Evolutionary conservation across 2,113 vertebrate genomes (phyloP), one percentile per base, ranked within the genome.

Genomic region (Sylvietta virens): DNA sequence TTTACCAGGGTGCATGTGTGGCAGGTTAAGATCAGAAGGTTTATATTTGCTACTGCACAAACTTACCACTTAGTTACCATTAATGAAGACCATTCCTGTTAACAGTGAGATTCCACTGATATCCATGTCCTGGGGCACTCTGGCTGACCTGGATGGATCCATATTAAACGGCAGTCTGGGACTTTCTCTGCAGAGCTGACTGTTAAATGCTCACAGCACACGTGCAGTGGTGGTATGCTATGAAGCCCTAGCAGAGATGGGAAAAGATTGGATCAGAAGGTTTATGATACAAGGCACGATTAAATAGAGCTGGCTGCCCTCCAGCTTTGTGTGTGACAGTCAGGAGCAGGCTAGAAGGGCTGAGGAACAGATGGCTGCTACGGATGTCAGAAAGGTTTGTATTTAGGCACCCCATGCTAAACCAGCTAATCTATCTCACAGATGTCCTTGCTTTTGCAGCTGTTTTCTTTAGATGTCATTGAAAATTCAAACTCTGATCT

Each of bases 371-470:
- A 97, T 95, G 96, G 94, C 56, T 94, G 80, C 44, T 91, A 53
- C 0, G 83, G 64, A 92, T 89, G 77, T 81, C 86, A 92, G 72
- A 81, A 91, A 94, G 92, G 94, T 94, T 92, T 91, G 91, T 71
- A 77, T 94, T 94, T 74, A 92, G 91, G 86, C 76, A 91, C 65
- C 56, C 83, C 69, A 24, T 44, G 47, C 26, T 96, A 94, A 97
- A 81, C 72, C 89, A 96, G 82, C 83, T 95, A 95, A 96, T 97
- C 94, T 95, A 88, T 86, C 67, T 60, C 83, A 89, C 92, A 96
- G 72, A 94, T 95, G 94, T 79, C 94, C 86, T 86, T 86, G 44
- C 72, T 86, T 89, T 76, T 95, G 86, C 92, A 96, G 94, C 94
- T 96, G 91, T 94, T 94, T 95, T 96, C 85, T 81, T 81, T 48